Evolutionary conservation across 2,888 invertebrate species (phyloP).

Genomic region (Halictus ligatus): DNA sequence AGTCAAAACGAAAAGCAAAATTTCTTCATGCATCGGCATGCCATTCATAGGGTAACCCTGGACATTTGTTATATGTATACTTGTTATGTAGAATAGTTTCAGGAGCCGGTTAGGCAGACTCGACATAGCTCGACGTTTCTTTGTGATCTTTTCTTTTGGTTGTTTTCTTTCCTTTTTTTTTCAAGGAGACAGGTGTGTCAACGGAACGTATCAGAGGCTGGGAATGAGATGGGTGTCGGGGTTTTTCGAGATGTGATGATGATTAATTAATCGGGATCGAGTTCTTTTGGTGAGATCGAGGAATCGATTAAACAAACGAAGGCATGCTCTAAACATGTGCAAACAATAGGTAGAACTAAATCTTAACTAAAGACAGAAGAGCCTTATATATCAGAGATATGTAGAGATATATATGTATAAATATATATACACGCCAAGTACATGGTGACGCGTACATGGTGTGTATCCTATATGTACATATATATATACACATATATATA

Average conservation of each 20-base stretch:
- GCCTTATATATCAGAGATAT: slow-evolving; percentile 83
- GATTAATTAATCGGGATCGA: slow-evolving; percentile 45
- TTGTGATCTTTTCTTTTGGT: slow-evolving; percentile 31
- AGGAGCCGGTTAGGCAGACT: slow-evolving; percentile 61
- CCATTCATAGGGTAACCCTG: slow-evolving; percentile 78
- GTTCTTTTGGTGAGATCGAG: slow-evolving; percentile 48
- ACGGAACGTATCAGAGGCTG: slow-evolving; percentile 40
- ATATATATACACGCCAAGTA: slow-evolving; percentile 46
- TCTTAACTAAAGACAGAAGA: slow-evolving; percentile 84
- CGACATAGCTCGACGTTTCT: slow-evolving; percentile 70
- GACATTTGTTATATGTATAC: slow-evolving; percentile 17
- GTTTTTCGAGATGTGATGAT: slow-evolving; percentile 30
- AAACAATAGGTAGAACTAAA: slow-evolving; percentile 84
- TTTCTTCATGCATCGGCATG: slow-evolving; percentile 82
- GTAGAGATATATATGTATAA: slow-evolving; percentile 81
- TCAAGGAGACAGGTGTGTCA: slow-evolving; percentile 30
- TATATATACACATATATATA: slow-evolving; percentile 66
- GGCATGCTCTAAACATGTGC: slow-evolving; percentile 85
- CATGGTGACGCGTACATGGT: slow-evolving; percentile 38
- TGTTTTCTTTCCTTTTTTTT: slow-evolving; percentile 34
- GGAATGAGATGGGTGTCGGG: slow-evolving; percentile 13
- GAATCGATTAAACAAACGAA: slow-evolving; percentile 81
- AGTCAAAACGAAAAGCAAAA: slow-evolving; percentile 69
- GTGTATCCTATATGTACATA: slow-evolving; percentile 64
- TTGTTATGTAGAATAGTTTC: neutral